A percentile compares a stretch with the other conserved stretches of the same genome.
Evolutionary conservation across 2,888 invertebrate genomes (phyloP).

Genomic region (Eupelmus urozonus): DNA sequence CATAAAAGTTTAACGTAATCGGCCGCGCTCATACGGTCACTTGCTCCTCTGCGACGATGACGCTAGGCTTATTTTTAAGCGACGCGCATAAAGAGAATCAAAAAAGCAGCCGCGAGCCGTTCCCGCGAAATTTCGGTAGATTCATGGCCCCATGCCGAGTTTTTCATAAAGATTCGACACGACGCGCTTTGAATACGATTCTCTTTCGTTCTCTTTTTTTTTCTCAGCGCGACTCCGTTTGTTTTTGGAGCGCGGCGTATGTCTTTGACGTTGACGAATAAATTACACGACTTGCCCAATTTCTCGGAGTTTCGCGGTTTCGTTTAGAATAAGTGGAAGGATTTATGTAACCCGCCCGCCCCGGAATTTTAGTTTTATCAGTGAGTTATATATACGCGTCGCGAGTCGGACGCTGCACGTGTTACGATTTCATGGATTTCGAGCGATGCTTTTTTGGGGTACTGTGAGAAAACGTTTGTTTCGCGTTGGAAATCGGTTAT

Average conservation of each 20-base stretch:
- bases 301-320: conserved; percentile 12
- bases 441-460: not conserved
- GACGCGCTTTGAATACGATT: conserved; percentile 43
- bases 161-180: conserved; percentile 40
- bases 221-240: not conserved
- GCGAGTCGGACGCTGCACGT: not conserved
- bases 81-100: not conserved
- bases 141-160: not conserved
- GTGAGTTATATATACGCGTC: not conserved
- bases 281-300: conserved; percentile 35
- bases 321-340: conserved; percentile 14
- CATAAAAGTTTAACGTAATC: not conserved
- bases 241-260: conserved; percentile 29
- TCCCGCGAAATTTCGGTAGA: conserved; percentile 1
- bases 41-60: not conserved
- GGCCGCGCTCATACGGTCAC: not conserved
- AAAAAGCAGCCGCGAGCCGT: not conserved
- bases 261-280: conserved; percentile 48
- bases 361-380: conserved; percentile 13
- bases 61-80: not conserved
- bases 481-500: too few relatives aligned
- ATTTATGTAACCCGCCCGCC: conserved; percentile 28
- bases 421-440: not conserved
- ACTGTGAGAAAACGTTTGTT: too few relatives aligned
- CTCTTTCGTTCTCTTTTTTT: not conserved